A percentile compares a stretch with the other conserved stretches of the same genome.
phyloP scores from a whole-genome alignment of 2,888 invertebrate species.

The Parascotia fuliginaria region DNA sequence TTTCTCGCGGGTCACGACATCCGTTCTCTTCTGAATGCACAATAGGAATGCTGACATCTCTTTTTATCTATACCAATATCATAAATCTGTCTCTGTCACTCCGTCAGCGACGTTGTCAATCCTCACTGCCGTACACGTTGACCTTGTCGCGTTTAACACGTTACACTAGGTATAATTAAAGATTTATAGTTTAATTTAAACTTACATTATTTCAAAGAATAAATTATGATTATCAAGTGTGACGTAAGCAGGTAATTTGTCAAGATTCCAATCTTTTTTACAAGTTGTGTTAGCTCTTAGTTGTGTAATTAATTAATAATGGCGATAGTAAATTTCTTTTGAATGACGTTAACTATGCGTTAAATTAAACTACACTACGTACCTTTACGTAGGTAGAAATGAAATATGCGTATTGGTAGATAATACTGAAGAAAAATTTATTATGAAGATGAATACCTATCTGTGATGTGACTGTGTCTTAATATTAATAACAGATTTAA shows the following conservation, averaged over 20 bases:
- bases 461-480: too few relatives aligned
- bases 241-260: constrained; percentile 13
- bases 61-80: constrained; percentile 34
- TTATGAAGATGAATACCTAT: too few relatives aligned
- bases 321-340: constrained; percentile 5
- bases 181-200: constrained; percentile 55
- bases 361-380: too few relatives aligned
- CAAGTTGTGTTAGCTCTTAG: constrained; percentile 8
- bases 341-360: neutral
- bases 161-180: constrained; percentile 61
- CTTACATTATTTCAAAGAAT: constrained; percentile 38
- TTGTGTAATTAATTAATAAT: constrained; percentile 14
- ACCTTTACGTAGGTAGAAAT: too few relatives aligned
- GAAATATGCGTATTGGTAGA: too few relatives aligned
- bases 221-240: constrained; percentile 24
- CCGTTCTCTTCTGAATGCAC: constrained; percentile 80
- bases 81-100: constrained; percentile 48
- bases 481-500: too few relatives aligned
- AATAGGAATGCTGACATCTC: constrained; percentile 68
- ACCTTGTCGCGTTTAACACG: constrained; percentile 75
- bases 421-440: too few relatives aligned
- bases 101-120: constrained; percentile 72
- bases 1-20: constrained; percentile 82
- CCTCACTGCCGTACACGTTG: constrained; percentile 60
- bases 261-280: constrained; percentile 28